phyloP scores from a whole-genome alignment of 2,797 vertebrate species.

The Selene dorsalis region DNA sequence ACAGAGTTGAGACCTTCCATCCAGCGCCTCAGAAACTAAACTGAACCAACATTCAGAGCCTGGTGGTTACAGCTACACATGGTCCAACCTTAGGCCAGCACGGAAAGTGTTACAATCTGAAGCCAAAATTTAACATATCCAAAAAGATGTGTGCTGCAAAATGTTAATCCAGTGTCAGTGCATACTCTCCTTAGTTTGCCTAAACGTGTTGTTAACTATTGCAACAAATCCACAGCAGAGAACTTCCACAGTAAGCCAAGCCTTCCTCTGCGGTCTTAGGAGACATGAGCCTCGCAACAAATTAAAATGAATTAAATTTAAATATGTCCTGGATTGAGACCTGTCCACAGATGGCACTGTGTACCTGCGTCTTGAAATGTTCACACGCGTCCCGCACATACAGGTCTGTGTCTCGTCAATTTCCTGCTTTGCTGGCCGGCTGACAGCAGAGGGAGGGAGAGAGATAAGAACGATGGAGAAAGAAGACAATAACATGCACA shows the following conservation, averaged over 20 bases:
- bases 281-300: background rate
- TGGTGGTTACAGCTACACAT: background rate
- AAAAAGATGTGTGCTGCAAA: no score
- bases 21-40: background rate
- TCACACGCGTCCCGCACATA: background rate
- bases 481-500: constrained; percentile 10
- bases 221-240: constrained; percentile 24
- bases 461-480: constrained; percentile 8
- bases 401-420: background rate
- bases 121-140: no score
- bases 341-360: constrained; percentile 57
- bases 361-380: constrained; percentile 22
- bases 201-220: background rate
- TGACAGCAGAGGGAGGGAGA: constrained; percentile 49
- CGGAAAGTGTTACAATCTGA: background rate
- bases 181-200: background rate
- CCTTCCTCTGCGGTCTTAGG: background rate
- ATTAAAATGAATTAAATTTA: background rate
- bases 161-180: background rate
- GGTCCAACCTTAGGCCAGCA: background rate
- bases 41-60: background rate
- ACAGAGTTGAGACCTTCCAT: background rate
- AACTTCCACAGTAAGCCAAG: background rate
- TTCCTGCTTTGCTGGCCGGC: constrained; percentile 10
- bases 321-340: background rate